Evolutionary conservation across 2,888 invertebrate species (phyloP), one percentile per base, ranked within the genome.

Genomic region (Mystacides longicornis): DNA sequence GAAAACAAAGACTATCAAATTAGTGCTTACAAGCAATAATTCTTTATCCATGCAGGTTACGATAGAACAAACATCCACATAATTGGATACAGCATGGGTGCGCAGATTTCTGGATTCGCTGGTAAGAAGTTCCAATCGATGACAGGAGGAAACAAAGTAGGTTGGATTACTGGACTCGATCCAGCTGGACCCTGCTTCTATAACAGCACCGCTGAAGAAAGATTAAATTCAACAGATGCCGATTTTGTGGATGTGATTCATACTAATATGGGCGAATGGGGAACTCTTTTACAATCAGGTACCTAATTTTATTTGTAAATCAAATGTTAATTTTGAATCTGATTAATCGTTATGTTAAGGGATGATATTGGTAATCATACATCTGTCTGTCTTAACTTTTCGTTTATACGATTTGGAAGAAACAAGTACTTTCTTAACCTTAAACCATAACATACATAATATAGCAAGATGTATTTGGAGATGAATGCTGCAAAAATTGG

Each of bases 181-280:
- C 55, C 55, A 1, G 55, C 58, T 2, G 55, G 60, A 42, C 62
- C 63, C 7, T 63, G 63, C 43, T 57, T 47, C 27, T 58, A 51
- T 20, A 33, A 52, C 2, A 56, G 55, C 49, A 49, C 33, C 23
- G 42, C 46, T 11, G 23, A 45, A 3, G 31, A 33, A 5, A 53
- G 57, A 14, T 11, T 57, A 2, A 22, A 11, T 2, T 16, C 16
- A 9, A 18, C 16, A 18, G 51, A 45, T 11, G 51, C 49, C n/a
- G 23, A 27, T 14, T 58, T 58, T 27, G 52, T 58, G 14, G 55
- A 58, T 14, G 52, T 58, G n/a, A 61, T 61, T 9, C 61, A 57
- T 43, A 43, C 50, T 1, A 37, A 54, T 27, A 42, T 48, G 18
- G 52, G 54, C 14, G 22, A 21, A 14, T 22, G 42, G 37, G 57